A percentile compares a stretch with the other conserved stretches of the same genome.
Conservation (phyloP, 2,797 vertebrate genomes). For the Girardinus metallicus region DNA sequence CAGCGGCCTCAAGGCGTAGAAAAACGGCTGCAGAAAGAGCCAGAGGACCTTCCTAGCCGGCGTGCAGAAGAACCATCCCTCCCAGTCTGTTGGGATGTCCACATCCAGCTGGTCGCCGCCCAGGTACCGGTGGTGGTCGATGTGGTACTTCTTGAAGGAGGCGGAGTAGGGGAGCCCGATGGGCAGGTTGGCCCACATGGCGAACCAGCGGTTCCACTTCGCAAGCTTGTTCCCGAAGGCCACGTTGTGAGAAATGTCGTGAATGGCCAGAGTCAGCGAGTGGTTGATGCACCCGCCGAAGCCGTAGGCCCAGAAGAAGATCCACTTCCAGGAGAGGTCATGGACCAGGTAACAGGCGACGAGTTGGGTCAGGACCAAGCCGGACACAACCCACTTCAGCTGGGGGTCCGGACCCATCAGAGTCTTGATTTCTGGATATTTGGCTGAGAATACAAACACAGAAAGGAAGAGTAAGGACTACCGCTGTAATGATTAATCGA, state of each 20-base stretch:
- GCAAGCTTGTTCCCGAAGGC: conserved; percentile 91
- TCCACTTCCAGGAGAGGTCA: conserved; percentile 93
- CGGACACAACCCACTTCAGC: conserved; percentile 94
- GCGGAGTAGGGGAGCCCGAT: conserved; percentile 93
- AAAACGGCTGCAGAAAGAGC: conserved; percentile 91
- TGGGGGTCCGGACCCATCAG: conserved; percentile 94
- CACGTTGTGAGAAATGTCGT: conserved; percentile 97
- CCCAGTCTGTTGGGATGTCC: conserved; percentile 91
- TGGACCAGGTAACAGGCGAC: conserved; percentile 89
- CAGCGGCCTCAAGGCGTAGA: conserved; percentile 90
- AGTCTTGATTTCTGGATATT: conserved; percentile 94
- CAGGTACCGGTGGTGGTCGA: conserved; percentile 97
- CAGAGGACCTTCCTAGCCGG: conserved; percentile 92
- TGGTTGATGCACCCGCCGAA: conserved; percentile 97
- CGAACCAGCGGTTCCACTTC: conserved; percentile 93
- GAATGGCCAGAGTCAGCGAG: conserved; percentile 94
- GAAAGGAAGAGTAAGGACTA: background rate
- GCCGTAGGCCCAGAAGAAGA: conserved; percentile 94
- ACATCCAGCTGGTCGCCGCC: conserved; percentile 91
- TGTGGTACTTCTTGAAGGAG: conserved; percentile 98
- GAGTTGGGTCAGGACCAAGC: conserved; percentile 90
- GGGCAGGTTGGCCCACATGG: conserved; percentile 95
- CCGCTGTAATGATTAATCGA: too few species aligned
- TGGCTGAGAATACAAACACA: conserved; percentile 80
- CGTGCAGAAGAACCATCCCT: conserved; percentile 96